These are phyloP conservation scores for Physocephala rufipes DNA, from an alignment of 2,888 invertebrate genomes.

Conservation along the genomic window DNA sequence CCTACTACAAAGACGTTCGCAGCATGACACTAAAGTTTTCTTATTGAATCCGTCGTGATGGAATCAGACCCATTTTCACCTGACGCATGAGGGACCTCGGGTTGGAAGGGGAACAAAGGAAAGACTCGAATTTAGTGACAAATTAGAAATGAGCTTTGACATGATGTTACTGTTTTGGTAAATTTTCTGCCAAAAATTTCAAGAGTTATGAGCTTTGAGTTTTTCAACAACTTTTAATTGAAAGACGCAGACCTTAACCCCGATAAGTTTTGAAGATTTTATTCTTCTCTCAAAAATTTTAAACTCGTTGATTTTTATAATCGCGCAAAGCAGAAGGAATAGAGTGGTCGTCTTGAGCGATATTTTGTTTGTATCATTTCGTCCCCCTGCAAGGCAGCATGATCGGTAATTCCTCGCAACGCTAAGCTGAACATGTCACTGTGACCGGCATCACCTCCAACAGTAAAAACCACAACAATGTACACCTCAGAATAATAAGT, in stretches of 20 bases:
- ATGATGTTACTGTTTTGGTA: no score
- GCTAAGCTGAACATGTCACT: constrained; percentile 52
- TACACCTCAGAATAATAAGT: constrained; percentile 63
- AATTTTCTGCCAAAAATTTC: constrained; percentile 21
- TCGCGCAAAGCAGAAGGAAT: no score
- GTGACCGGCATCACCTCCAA: constrained; percentile 54
- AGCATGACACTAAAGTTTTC: no score
- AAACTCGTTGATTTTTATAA: constrained; percentile 14
- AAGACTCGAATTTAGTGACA: constrained; percentile 23
- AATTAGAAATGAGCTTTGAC: constrained; percentile 33
- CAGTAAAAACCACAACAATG: constrained; percentile 53
- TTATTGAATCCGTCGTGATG: background rate
- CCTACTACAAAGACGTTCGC: no score
- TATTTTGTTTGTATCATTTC: no score
- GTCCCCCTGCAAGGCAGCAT: constrained; percentile 9
- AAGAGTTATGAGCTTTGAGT: constrained; percentile 10
- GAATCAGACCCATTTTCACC: no score
- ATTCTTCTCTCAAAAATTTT: constrained; percentile 12
- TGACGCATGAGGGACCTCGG: no score
- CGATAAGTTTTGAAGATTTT: constrained; percentile 9
- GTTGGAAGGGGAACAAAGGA: background rate
- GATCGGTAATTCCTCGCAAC: constrained; percentile 18
- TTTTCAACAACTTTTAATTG: constrained; percentile 31
- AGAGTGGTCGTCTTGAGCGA: no score
- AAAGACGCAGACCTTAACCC: constrained; percentile 19